A percentile compares a stretch with the other conserved stretches of the same genome.
These are phyloP conservation scores for Plebejus anna DNA, from an alignment of 2,888 invertebrate species.

Conservation along the genomic window DNA sequence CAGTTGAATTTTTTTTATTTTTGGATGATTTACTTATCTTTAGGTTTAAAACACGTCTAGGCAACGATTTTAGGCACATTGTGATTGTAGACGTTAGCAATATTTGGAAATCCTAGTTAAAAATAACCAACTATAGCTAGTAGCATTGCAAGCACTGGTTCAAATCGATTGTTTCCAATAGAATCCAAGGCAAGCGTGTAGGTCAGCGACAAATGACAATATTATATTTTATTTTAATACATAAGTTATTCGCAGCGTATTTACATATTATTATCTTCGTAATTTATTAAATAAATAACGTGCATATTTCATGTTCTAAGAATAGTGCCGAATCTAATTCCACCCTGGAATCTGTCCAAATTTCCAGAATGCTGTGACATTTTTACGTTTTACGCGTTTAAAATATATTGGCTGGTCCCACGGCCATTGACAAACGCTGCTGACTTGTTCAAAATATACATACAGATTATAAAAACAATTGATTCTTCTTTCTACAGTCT, in stretches of 20 bases:
- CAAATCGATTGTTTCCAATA: neutral
- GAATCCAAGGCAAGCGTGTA: constrained; percentile 3
- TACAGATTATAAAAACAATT: too few species aligned
- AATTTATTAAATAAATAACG: constrained; percentile 17
- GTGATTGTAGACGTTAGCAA: too few species aligned
- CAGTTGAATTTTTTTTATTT: too few species aligned
- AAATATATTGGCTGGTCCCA: constrained; percentile 3
- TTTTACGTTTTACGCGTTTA: constrained; percentile 22
- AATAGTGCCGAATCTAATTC: constrained; percentile 43
- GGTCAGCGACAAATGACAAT: neutral
- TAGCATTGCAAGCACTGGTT: neutral
- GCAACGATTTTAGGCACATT: too few species aligned
- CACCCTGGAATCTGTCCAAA: constrained; percentile 51
- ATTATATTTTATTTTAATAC: neutral
- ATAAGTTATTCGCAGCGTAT: neutral
- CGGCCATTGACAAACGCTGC: constrained; percentile 9
- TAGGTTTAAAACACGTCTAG: too few species aligned
- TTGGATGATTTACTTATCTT: too few species aligned
- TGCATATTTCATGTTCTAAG: constrained; percentile 39
- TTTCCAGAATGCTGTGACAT: constrained; percentile 42
- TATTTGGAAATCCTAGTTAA: too few species aligned
- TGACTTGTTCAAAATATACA: neutral
- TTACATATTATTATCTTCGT: constrained; percentile 2
- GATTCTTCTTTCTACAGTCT: too few species aligned
- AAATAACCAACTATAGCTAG: too few species aligned